These are phyloP conservation scores for Siniperca chuatsi DNA, from an alignment of 2,113 vertebrate genomes.

Conservation along the genomic window DNA sequence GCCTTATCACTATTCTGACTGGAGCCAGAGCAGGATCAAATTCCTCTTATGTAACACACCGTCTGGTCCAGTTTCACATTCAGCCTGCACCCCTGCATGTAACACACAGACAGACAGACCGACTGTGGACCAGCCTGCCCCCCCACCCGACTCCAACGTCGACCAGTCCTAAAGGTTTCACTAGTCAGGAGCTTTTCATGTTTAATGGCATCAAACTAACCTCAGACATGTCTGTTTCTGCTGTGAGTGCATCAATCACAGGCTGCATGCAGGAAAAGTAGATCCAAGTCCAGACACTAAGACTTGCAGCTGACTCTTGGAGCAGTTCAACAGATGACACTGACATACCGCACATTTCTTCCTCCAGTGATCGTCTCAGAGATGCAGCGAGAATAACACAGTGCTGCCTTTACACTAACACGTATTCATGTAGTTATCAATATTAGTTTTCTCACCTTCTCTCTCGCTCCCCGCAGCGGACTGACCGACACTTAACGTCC, in stretches of 20 bases:
- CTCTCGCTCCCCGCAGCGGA: background rate
- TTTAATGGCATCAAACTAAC: constrained; percentile 4
- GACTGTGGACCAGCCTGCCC: background rate
- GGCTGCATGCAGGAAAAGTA: too few relatives aligned
- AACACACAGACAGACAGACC: background rate
- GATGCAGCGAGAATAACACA: background rate
- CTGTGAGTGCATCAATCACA: background rate
- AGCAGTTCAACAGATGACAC: background rate
- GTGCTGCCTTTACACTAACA: background rate
- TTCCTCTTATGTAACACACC: constrained; percentile 34
- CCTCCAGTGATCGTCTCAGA: background rate
- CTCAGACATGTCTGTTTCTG: background rate
- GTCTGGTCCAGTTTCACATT: constrained; percentile 7
- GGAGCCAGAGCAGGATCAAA: constrained; percentile 28
- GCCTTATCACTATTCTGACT: constrained; percentile 7
- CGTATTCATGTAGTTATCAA: fast-evolving
- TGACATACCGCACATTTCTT: background rate
- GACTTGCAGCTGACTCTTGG: too few relatives aligned
- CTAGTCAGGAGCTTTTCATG: too few relatives aligned
- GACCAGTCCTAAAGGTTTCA: constrained; percentile 21
- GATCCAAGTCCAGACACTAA: background rate
- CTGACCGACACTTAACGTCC: background rate
- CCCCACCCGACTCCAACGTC: constrained; percentile 4
- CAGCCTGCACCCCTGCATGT: background rate
- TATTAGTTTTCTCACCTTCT: constrained; percentile 32